Evolutionary conservation across 2,888 invertebrate genomes (phyloP), one percentile per base, ranked within the genome.

Genomic region (Hydrotaea cyrtoneurina): DNA sequence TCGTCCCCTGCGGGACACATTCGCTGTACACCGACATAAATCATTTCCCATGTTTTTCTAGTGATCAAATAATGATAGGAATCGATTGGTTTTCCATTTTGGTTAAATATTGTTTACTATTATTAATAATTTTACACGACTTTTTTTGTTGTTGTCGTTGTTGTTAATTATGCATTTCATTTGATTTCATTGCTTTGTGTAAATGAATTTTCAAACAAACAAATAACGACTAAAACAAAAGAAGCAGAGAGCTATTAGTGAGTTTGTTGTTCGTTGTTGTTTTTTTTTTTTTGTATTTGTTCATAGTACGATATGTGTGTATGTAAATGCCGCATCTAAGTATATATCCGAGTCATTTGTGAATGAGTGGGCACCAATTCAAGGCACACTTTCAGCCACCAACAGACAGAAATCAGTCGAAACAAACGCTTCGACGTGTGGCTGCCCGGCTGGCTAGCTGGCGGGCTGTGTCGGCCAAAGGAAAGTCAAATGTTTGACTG

Each of bases 281-380:
- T 46, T 43, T n/a, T n/a, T n/a, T n/a, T n/a, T n/a, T n/a, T n/a
- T n/a, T n/a, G n/a, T 62, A 59, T 57, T 62, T 39, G 11, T 57
- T 66, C 5, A 71, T 46, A 31, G 31, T 31, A 31, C 13, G 59
- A 4, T 10, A 57, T 55, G 59, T 31, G 64, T 72, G 78, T 79
- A 76, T 72, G 78, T 79, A 76, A 79, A 79, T 72, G 43, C 3
- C 64, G 26, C 39, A 46, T 39, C 17, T 19, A 19, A 11, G 55
- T 66, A 43, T 69, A 57, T 39, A 39, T 77, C 36, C 31, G 31
- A 57, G 39, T 23, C 79, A 77, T 50, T 36, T 19, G 36, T 64
- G 59, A 79, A 43, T 77, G 85, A 82, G 85, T 85, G 85, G 85
- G 85, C 85, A 85, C 15, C 69, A 21, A 69, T 71, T 80, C 82